phyloP scores from a whole-genome alignment of 1,140 invertebrate species.

The Micrasema longulum region DNA sequence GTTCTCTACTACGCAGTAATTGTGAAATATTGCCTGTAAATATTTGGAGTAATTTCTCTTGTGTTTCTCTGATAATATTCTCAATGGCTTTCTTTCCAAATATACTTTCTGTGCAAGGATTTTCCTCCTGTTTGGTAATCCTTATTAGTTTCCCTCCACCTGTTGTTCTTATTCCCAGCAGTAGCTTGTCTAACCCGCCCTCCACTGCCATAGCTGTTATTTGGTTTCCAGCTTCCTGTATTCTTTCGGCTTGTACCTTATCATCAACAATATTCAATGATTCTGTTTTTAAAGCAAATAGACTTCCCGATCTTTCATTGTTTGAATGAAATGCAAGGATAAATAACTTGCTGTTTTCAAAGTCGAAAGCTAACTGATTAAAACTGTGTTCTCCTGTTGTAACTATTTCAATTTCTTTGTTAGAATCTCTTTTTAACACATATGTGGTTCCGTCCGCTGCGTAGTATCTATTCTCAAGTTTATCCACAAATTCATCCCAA shows the following conservation, averaged over 20 bases:
- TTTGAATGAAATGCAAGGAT: slow-evolving; percentile 26
- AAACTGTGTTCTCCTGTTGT: slow-evolving; percentile 34
- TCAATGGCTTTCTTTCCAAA: background rate
- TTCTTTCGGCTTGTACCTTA: background rate
- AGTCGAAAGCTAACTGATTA: slow-evolving; percentile 32
- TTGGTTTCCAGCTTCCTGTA: background rate
- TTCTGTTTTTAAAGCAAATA: slow-evolving; percentile 34
- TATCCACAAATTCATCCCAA: slow-evolving; percentile 31
- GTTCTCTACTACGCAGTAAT: background rate
- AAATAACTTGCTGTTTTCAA: slow-evolving; percentile 9
- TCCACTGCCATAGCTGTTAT: slow-evolving; percentile 7
- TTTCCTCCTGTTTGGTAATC: slow-evolving; percentile 2
- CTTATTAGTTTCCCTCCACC: slow-evolving; percentile 22
- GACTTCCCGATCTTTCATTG: slow-evolving; percentile 22
- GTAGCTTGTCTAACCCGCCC: background rate
- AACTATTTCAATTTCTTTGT: slow-evolving; percentile 33
- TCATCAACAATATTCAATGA: slow-evolving; percentile 2
- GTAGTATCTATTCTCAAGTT: slow-evolving; percentile 32
- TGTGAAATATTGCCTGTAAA: background rate
- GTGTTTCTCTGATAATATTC: slow-evolving; percentile 13
- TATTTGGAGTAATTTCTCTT: slow-evolving; percentile 12
- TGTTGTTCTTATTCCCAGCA: slow-evolving; percentile 19
- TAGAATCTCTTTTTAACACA: slow-evolving; percentile 7
- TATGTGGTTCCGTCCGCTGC: slow-evolving; percentile 20
- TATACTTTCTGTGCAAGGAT: slow-evolving; percentile 15